phyloP scores from a whole-genome alignment of 2,797 vertebrate genomes.

The Pipistrellus nathusii region DNA sequence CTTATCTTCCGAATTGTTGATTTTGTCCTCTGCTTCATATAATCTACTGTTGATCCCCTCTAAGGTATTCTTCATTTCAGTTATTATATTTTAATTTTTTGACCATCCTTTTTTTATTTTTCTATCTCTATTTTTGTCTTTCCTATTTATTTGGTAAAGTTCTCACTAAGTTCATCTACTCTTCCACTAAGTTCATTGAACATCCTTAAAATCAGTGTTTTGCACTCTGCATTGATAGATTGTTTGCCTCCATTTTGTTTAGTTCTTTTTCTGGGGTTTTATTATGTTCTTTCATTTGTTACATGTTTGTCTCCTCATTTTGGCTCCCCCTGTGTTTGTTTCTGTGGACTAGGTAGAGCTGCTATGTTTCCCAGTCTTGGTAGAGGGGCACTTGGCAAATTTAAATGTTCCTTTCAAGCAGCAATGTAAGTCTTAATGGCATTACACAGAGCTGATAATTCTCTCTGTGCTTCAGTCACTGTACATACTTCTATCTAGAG shows the following conservation, averaged over 20 bases:
- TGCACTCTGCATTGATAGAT: neutral
- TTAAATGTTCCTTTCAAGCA: conserved; percentile 1
- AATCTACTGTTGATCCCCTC: neutral
- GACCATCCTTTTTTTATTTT: neutral
- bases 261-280: neutral
- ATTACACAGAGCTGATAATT: neutral
- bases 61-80: neutral
- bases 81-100: neutral
- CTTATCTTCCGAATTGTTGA: neutral
- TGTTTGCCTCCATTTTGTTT: neutral
- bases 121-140: neutral
- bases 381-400: neutral
- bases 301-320: neutral
- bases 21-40: neutral
- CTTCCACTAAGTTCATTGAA: neutral
- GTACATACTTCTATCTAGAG: conserved; percentile 2
- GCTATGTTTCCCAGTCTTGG: neutral
- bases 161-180: neutral
- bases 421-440: neutral
- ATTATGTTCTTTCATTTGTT: neutral
- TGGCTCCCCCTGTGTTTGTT: neutral
- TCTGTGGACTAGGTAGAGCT: neutral
- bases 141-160: neutral
- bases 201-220: neutral
- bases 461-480: neutral